Evolutionary conservation across 2,888 invertebrate species (phyloP).

Genomic region (Pantelozetes paolii): DNA sequence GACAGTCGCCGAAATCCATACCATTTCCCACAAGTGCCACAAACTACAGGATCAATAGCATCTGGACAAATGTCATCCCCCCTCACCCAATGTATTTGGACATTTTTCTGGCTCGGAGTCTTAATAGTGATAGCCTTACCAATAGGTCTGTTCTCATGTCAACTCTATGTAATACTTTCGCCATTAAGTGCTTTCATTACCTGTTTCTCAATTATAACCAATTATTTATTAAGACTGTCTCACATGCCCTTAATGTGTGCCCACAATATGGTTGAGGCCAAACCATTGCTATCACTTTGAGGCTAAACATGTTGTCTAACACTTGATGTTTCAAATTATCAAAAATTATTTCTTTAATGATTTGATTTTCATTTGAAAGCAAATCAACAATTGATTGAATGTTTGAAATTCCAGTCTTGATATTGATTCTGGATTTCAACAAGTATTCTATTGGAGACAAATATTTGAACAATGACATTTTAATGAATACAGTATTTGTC

Average conservation of each 20-base stretch:
- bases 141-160: conserved; percentile 51
- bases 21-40: background rate
- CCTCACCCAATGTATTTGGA: conserved; percentile 49
- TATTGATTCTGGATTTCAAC: too few relatives aligned
- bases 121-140: conserved; percentile 52
- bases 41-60: background rate
- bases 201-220: conserved; percentile 49
- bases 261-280: conserved; percentile 50
- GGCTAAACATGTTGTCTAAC: background rate
- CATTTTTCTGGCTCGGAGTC: conserved; percentile 52
- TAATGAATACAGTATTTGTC: too few relatives aligned
- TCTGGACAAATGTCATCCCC: conserved; percentile 34
- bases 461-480: too few relatives aligned
- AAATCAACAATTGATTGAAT: too few relatives aligned
- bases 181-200: conserved; percentile 50
- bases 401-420: too few relatives aligned
- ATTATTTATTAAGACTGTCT: conserved; percentile 51
- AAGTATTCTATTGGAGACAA: too few relatives aligned
- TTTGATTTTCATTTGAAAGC: too few relatives aligned
- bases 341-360: too few relatives aligned
- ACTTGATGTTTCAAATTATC: background rate
- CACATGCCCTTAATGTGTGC: conserved; percentile 51
- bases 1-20: conserved; percentile 33
- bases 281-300: conserved; percentile 38
- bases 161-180: conserved; percentile 52